Evolutionary conservation across 2,113 vertebrate genomes (phyloP), one percentile per base, ranked within the genome.

Genomic region (Malurus melanocephalus): DNA sequence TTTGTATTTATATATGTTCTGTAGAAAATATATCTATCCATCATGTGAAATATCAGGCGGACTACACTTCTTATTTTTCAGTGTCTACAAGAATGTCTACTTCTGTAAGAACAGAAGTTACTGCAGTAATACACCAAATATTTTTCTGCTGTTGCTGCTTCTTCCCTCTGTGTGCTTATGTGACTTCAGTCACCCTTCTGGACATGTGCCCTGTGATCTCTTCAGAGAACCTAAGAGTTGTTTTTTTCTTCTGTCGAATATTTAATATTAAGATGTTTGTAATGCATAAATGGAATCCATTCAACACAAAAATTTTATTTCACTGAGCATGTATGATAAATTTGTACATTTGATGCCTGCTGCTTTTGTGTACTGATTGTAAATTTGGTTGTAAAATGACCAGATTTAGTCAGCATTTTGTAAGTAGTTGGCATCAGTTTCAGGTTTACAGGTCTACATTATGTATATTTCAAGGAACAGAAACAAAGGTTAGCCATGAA

Each of bases 251-350:
- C 19, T 32, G 2, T 49, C 67, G 21, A 64, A 30, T 87, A 42
- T 27, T 88, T 19, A 56, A 60, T 81, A 65, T 75, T 45, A 75
- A 60, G 42, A 35, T 57, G 10, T 65, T 83, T 73, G 23, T 20
- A 77, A 9, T 65, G 23, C 16, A 40, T 51, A 64, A 83, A 46
- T 26, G 64, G 18, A 72, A 89, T 81, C 13, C 6, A 26, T 80
- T 67, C 3, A 21, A 68, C 64, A 42, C 4, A 53, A 57, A 78
- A 79, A 30, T 0, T 16, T 3, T 40, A 67, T 89, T 91, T 89
- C 16, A 23, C 17, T 2, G 3, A 23, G 19, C 15, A 10, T 74
- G 7, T 0, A 0, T 62, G 11, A 55, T 79, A 9, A 21, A 23
- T 81, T 87, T 76, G 32, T 77, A 14, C 13, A 1, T 55, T 85